These are phyloP conservation scores for Microcebus tavaratra DNA, from an alignment of 2,113 vertebrate genomes.

Conservation along the genomic window DNA sequence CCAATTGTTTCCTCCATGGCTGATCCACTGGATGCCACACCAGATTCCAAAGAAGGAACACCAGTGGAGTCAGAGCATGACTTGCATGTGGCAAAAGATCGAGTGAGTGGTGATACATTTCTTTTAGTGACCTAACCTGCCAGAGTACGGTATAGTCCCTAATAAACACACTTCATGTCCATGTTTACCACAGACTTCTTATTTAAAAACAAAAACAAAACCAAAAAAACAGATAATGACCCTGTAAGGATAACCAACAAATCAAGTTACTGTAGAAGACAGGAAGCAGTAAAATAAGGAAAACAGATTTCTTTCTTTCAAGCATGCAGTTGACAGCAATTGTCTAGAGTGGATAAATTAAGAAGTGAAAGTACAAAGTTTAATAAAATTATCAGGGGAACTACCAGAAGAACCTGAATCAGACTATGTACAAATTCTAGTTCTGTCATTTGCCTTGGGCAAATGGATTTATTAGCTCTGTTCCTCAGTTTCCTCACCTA, in stretches of 20 bases:
- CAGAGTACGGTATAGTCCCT: neutral
- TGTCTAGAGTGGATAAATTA: neutral
- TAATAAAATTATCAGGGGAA: constrained; percentile 18
- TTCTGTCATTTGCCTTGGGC: neutral
- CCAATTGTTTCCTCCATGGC: constrained; percentile 85
- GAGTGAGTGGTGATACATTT: constrained; percentile 74
- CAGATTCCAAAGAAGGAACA: constrained; percentile 48
- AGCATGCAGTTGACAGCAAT: neutral
- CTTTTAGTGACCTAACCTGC: neutral
- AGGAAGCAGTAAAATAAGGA: neutral
- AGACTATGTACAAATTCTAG: neutral
- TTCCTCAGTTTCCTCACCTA: neutral
- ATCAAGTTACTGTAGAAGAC: neutral
- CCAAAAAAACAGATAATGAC: neutral
- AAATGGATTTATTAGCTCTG: neutral
- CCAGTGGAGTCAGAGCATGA: neutral
- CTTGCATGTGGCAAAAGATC: constrained; percentile 59
- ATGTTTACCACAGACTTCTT: neutral
- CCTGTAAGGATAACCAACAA: neutral
- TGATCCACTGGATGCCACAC: constrained; percentile 59
- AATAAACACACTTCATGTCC: neutral
- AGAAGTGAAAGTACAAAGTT: neutral
- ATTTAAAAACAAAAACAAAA: no score
- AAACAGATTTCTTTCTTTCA: constrained; percentile 10
- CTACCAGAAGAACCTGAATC: neutral